A percentile compares a stretch with the other conserved stretches of the same genome.
Evolutionary conservation across 2,888 invertebrate genomes (phyloP).

Genomic region (Apantesis nais): DNA sequence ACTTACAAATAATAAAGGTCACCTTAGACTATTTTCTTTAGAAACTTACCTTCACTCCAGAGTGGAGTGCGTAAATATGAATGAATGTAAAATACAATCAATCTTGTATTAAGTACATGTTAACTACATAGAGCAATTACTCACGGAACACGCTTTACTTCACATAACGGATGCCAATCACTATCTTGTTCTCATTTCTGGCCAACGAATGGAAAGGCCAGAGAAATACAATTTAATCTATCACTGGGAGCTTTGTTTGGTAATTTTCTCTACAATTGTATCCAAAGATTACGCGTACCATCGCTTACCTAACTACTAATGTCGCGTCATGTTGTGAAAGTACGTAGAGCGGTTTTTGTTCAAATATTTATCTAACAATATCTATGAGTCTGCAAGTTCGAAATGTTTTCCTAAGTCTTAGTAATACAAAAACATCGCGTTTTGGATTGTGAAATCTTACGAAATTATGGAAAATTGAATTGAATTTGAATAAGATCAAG

Average conservation of each 20-base stretch:
- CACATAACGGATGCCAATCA: slow-evolving; percentile 11
- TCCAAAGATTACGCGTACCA: slow-evolving; percentile 10
- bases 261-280: slow-evolving; percentile 34
- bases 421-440: not conserved
- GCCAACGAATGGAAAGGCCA: slow-evolving; percentile 16
- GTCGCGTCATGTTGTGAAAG: slow-evolving; percentile 43
- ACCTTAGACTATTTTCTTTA: not conserved
- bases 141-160: slow-evolving; percentile 6
- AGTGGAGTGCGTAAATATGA: not conserved
- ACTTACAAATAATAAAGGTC: too few relatives aligned
- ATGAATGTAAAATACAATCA: not conserved
- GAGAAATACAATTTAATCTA: slow-evolving; percentile 12
- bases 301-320: slow-evolving; percentile 33
- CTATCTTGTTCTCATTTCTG: slow-evolving; percentile 13
- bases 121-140: not conserved
- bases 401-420: slow-evolving; percentile 19
- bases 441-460: not conserved
- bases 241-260: slow-evolving; percentile 11
- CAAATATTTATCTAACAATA: slow-evolving; percentile 36
- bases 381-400: slow-evolving; percentile 15
- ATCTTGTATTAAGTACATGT: slow-evolving; percentile 6
- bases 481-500: not conserved
- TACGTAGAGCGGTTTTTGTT: slow-evolving; percentile 27
- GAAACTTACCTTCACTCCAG: not conserved
- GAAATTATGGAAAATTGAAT: too few relatives aligned